A percentile compares a stretch with the other conserved stretches of the same genome.
These are phyloP conservation scores for Neoarius graeffei DNA, from an alignment of 2,113 vertebrate species.

Conservation along the genomic window DNA sequence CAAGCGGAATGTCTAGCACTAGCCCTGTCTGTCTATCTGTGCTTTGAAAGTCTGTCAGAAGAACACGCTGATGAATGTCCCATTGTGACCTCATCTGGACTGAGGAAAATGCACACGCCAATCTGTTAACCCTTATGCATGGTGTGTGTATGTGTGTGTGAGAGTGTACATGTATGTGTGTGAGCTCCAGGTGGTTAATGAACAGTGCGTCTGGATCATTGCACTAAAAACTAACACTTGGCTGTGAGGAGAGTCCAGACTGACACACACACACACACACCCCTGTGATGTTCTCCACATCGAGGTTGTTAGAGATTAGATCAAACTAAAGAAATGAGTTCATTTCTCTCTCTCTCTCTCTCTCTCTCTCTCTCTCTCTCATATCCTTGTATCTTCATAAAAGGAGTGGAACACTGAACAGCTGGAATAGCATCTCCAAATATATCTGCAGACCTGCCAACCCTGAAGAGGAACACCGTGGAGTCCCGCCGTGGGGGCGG, in stretches of 20 bases:
- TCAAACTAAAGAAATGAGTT: background rate
- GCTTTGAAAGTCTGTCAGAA: background rate
- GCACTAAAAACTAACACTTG: conserved; percentile 9
- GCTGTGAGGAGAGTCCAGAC: background rate
- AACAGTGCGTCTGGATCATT: background rate
- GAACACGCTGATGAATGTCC: background rate
- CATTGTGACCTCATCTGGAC: background rate
- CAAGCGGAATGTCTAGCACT: background rate
- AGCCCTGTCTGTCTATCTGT: background rate
- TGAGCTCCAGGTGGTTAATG: conserved; percentile 4
- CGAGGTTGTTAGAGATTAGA: background rate
- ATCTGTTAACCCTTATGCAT: background rate
- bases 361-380: conserved; percentile 13
- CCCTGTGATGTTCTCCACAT: background rate
- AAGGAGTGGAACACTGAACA: conserved; percentile 37
- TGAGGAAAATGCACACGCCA: background rate
- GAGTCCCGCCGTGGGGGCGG: background rate
- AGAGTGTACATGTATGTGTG: too few species aligned
- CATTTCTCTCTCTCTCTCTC: conserved; percentile 6
- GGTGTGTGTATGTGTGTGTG: background rate
- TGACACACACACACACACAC: conserved; percentile 8
- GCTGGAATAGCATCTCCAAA: conserved; percentile 53
- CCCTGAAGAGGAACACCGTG: background rate
- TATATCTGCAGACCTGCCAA: conserved; percentile 28
- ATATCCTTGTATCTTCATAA: conserved; percentile 51